Percentiles rank a stretch among this genome's conserved stretches.
These are phyloP conservation scores for Drosophila longiperda DNA, from an alignment of 2,888 invertebrate species.

Conservation along the genomic window DNA sequence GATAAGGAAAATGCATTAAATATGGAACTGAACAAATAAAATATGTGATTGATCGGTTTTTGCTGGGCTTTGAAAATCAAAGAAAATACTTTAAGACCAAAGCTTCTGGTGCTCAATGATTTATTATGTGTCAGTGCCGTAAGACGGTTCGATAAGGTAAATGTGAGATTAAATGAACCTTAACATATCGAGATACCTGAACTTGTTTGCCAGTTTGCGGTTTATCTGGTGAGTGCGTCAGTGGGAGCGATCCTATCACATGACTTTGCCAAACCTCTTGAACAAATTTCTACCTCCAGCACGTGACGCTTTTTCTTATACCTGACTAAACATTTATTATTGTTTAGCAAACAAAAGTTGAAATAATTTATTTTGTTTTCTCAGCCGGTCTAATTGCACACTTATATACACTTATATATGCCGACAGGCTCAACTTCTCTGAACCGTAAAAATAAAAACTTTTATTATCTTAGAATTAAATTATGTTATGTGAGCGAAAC, in stretches of 20 bases:
- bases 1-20: slow-evolving; percentile 60
- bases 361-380: slow-evolving; percentile 44
- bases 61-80: slow-evolving; percentile 34
- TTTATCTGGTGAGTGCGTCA: slow-evolving; percentile 60
- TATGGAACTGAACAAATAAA: slow-evolving; percentile 31
- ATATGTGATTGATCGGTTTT: slow-evolving; percentile 47
- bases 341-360: slow-evolving; percentile 41
- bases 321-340: slow-evolving; percentile 55
- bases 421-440: not conserved
- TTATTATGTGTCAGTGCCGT: slow-evolving; percentile 60
- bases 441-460: not conserved
- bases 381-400: slow-evolving; percentile 52
- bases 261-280: slow-evolving; percentile 54
- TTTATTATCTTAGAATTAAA: slow-evolving; percentile 13
- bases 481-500: not conserved
- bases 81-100: slow-evolving; percentile 41
- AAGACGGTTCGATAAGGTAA: slow-evolving; percentile 33
- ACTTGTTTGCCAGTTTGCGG: slow-evolving; percentile 28
- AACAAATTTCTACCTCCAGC: slow-evolving; percentile 49
- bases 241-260: slow-evolving; percentile 62
- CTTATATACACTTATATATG: slow-evolving; percentile 62
- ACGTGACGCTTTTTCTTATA: slow-evolving; percentile 56
- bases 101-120: slow-evolving; percentile 45
- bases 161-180: slow-evolving; percentile 26
- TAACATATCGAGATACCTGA: slow-evolving; percentile 27